These are phyloP conservation scores for Gymnocypris eckloni DNA, from an alignment of 2,797 vertebrate genomes.

Conservation along the genomic window DNA sequence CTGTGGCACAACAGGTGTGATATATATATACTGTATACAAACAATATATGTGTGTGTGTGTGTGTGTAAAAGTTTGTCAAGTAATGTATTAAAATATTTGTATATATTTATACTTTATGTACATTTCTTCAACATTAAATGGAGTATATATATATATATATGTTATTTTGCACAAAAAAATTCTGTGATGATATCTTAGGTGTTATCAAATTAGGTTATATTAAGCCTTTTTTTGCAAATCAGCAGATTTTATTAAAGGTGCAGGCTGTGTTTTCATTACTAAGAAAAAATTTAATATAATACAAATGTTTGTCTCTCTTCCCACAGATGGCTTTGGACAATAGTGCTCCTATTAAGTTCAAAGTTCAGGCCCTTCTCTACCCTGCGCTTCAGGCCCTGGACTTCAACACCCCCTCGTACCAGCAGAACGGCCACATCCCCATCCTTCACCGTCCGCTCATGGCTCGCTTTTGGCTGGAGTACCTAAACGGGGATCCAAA, in stretches of 20 bases:
- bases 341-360: slow-evolving; percentile 72
- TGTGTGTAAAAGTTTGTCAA: too few species aligned
- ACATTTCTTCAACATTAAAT: too few species aligned
- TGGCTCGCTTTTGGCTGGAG: slow-evolving; percentile 92
- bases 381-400: slow-evolving; percentile 91
- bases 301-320: neutral
- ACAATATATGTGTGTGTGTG: too few species aligned
- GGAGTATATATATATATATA: too few species aligned
- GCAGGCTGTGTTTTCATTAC: neutral
- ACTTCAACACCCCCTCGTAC: slow-evolving; percentile 95
- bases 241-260: neutral
- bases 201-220: too few species aligned
- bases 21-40: too few species aligned
- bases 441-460: slow-evolving; percentile 85
- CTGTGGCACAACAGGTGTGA: slow-evolving; percentile 89
- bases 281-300: neutral
- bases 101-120: too few species aligned
- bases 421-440: slow-evolving; percentile 90
- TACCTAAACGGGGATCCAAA: slow-evolving; percentile 85
- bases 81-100: too few species aligned
- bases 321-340: slow-evolving; percentile 83
- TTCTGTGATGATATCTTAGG: neutral
- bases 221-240: neutral
- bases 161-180: neutral
- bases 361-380: slow-evolving; percentile 94